Percentiles rank a stretch among this genome's conserved stretches.
Conservation (phyloP, 2,113 vertebrate species). For the Neolamprologus falcicula region DNA sequence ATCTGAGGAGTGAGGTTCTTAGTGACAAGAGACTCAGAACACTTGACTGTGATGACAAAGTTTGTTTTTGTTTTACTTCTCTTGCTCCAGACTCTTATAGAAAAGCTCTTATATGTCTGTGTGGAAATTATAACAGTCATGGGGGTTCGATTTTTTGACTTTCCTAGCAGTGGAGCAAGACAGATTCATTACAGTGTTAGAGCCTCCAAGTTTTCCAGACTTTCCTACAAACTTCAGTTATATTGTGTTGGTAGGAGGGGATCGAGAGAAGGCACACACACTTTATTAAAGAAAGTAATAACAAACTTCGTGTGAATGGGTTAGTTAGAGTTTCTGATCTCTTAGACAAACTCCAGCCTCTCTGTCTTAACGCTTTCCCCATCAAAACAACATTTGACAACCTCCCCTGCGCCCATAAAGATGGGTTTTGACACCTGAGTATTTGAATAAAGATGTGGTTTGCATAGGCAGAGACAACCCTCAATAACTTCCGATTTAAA, state of each 20-base stretch:
- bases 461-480: not conserved
- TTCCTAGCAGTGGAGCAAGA: not conserved
- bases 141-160: not conserved
- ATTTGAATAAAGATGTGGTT: not conserved
- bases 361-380: not conserved
- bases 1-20: not conserved
- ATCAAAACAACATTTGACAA: not conserved
- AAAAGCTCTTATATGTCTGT: not conserved
- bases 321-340: not conserved
- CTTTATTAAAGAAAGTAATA: not conserved
- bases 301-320: not conserved
- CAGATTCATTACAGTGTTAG: not conserved
- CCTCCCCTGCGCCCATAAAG: not conserved
- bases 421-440: not conserved
- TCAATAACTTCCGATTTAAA: not conserved
- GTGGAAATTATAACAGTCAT: not conserved
- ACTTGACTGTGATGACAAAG: not conserved
- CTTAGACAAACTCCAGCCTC: not conserved
- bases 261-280: not conserved
- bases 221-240: not conserved
- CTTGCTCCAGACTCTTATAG: not conserved
- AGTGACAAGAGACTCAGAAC: not conserved
- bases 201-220: not conserved
- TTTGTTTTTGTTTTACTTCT: not conserved
- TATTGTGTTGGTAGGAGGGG: not conserved